Evolutionary conservation across 2,113 vertebrate genomes (phyloP).

Genomic region (Elgaria multicarinata): DNA sequence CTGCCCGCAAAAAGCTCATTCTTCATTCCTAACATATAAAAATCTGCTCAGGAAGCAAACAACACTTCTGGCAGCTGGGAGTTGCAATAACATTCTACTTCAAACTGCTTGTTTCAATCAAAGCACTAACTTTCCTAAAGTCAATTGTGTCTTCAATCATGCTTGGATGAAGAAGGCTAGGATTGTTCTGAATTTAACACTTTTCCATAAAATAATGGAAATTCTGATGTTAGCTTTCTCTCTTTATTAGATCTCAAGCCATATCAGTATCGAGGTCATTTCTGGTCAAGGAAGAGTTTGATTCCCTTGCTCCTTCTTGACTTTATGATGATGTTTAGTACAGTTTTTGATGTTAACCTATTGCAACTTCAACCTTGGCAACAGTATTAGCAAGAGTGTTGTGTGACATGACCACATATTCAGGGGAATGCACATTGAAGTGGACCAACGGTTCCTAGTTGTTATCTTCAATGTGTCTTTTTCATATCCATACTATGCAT

Average conservation of each 20-base stretch:
- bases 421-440: neutral
- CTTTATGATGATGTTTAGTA: neutral
- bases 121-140: slow-evolving; percentile 39
- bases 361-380: neutral
- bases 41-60: slow-evolving; percentile 26
- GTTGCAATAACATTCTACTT: slow-evolving; percentile 27
- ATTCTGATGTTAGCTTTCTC: neutral
- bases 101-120: slow-evolving; percentile 36
- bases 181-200: slow-evolving; percentile 30
- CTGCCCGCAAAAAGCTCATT: slow-evolving; percentile 34
- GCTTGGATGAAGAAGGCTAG: slow-evolving; percentile 18
- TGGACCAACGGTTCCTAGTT: neutral
- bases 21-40: slow-evolving; percentile 39
- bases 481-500: neutral
- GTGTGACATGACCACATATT: neutral
- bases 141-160: slow-evolving; percentile 28
- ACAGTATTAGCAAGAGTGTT: neutral
- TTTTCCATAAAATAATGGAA: slow-evolving; percentile 44
- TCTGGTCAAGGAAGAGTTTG: slow-evolving; percentile 16
- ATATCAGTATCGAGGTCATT: slow-evolving; percentile 16
- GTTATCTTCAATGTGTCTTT: neutral
- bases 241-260: slow-evolving; percentile 34
- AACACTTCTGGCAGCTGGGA: slow-evolving; percentile 33
- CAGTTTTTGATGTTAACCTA: slow-evolving; percentile 3
- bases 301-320: neutral